Evolutionary conservation across 53 echinoderm and acorn worm species (phyloP).

Genomic region (Stichopus horrens): DNA sequence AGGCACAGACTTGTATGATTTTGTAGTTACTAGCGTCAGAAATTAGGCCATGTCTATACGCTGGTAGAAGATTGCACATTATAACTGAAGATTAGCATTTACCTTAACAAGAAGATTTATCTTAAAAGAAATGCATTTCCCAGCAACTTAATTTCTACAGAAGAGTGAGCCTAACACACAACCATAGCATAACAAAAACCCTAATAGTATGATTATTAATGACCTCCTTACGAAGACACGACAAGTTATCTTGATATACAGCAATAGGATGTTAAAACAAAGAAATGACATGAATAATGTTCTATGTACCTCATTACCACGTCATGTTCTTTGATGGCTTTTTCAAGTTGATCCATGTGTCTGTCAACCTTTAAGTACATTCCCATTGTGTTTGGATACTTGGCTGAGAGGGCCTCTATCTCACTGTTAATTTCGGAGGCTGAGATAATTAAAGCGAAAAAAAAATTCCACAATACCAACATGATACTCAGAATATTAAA

Average conservation of each 20-base stretch:
- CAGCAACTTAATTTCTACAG: too few relatives aligned
- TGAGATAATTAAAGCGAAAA: constrained; percentile 3
- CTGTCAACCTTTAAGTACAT: constrained; percentile 74
- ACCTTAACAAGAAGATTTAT: too few relatives aligned
- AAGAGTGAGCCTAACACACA: too few relatives aligned
- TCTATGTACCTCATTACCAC: constrained; percentile 75
- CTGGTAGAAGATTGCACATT: too few relatives aligned
- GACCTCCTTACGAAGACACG: too few relatives aligned
- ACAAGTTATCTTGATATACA: neutral
- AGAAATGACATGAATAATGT: neutral
- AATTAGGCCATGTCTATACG: too few relatives aligned
- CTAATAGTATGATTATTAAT: too few relatives aligned
- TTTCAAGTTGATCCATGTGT: constrained; percentile 64
- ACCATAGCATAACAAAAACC: too few relatives aligned
- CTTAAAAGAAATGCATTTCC: too few relatives aligned
- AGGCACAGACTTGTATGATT: too few relatives aligned
- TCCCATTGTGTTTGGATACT: constrained; percentile 69
- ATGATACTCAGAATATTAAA: neutral
- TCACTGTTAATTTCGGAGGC: constrained; percentile 76
- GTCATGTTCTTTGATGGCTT: constrained; percentile 87
- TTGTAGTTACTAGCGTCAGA: too few relatives aligned
- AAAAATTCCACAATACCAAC: neutral
- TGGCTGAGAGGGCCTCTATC: constrained; percentile 66
- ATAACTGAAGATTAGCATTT: too few relatives aligned
- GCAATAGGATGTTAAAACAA: neutral